Evolutionary conservation across 2,113 vertebrate species (phyloP).

Genomic region (Callithrix jacchus): DNA sequence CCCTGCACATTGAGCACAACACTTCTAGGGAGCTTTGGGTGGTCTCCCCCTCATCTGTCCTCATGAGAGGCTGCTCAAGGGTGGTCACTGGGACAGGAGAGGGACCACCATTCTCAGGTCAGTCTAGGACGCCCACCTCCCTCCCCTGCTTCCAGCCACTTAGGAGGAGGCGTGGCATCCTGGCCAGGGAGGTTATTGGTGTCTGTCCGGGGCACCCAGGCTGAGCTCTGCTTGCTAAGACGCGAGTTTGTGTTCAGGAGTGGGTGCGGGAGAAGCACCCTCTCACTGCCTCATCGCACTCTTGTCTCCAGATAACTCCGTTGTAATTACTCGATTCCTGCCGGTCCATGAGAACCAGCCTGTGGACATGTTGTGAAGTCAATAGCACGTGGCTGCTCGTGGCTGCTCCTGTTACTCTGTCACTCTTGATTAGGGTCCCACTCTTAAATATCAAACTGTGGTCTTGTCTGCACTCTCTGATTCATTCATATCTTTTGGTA

Average conservation of each 20-base stretch:
- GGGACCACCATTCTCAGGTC: neutral
- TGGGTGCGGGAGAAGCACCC: neutral
- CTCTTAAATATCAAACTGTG: neutral
- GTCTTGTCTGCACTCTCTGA: neutral
- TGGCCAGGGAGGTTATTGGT: accelerated
- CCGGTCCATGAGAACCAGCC: neutral
- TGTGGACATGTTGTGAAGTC: neutral
- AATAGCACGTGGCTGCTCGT: neutral
- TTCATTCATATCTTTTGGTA: neutral
- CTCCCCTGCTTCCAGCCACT: neutral
- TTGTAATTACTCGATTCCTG: slow-evolving; percentile 41
- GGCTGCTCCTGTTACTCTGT: neutral
- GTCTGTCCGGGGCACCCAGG: neutral
- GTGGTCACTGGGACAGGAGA: neutral
- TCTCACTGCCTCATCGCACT: neutral
- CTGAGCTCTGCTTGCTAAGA: accelerated
- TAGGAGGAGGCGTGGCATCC: neutral
- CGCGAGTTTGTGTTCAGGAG: neutral
- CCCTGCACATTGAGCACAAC: neutral
- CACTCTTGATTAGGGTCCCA: neutral
- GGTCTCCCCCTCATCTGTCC: neutral
- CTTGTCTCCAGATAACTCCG: neutral
- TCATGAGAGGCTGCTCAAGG: neutral
- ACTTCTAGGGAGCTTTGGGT: too few species aligned
- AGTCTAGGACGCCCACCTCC: accelerated